Conservation (phyloP, 2,888 invertebrate species). For the Melipona beecheii region DNA sequence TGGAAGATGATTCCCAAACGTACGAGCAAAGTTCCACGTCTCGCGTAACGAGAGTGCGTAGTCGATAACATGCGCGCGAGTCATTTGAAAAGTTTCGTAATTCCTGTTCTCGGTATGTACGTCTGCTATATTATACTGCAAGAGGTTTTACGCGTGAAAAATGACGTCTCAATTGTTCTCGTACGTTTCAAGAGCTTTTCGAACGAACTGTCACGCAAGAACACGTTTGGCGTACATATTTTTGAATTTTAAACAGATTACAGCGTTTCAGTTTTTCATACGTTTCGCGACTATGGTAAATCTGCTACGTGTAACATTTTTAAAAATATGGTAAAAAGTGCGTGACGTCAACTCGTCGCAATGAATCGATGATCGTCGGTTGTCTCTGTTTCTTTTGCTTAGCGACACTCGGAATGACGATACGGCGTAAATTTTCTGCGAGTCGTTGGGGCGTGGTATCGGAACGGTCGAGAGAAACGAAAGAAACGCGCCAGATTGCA, state of each 20-base stretch:
- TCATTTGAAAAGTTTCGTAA: neutral
- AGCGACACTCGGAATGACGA: neutral
- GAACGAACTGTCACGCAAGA: neutral
- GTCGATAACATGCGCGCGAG: neutral
- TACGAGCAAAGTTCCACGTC: neutral
- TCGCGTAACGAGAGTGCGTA: neutral
- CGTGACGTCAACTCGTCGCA: neutral
- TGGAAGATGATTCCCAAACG: neutral
- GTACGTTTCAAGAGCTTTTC: neutral
- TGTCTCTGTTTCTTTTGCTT: neutral
- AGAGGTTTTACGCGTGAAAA: neutral
- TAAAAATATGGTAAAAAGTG: neutral
- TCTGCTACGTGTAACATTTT: neutral
- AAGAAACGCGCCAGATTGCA: conserved; percentile 75
- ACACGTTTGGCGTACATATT: neutral
- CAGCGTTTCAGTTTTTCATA: neutral
- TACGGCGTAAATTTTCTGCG: conserved; percentile 6
- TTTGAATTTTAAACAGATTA: neutral
- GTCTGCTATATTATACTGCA: no score
- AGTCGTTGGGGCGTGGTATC: conserved; percentile 40
- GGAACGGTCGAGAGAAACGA: conserved; percentile 38
- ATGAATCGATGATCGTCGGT: neutral
- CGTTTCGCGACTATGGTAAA: neutral
- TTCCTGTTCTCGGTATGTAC: neutral
- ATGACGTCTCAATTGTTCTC: neutral